Percentiles rank a stretch among this genome's conserved stretches.
phyloP scores from a whole-genome alignment of 1,140 invertebrate species.

The Centruroides sculpturatus region DNA sequence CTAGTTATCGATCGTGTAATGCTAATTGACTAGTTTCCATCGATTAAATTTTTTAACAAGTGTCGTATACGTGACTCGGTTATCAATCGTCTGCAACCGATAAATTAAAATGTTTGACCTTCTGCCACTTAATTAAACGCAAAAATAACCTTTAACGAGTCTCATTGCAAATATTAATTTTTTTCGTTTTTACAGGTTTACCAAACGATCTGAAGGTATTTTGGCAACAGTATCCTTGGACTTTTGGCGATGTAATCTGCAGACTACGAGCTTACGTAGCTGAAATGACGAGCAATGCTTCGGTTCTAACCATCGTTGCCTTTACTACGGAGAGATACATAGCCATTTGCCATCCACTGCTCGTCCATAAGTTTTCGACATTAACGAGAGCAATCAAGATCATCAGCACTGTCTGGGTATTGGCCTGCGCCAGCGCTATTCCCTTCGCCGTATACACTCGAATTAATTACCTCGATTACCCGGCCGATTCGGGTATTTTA shows the following conservation, averaged over 20 bases:
- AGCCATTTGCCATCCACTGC: constrained; percentile 81
- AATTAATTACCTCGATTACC: constrained; percentile 14
- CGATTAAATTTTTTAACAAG: no score
- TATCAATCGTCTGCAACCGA: no score
- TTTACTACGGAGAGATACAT: constrained; percentile 48
- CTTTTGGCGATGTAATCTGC: constrained; percentile 31
- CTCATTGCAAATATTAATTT: no score
- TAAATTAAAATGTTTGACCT: no score
- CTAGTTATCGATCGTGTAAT: no score
- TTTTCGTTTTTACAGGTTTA: constrained; percentile 19
- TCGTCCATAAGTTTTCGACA: constrained; percentile 53
- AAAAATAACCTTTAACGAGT: no score
- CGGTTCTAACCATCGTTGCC: constrained; percentile 72
- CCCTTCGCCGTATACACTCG: constrained; percentile 45
- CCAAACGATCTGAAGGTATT: constrained; percentile 32
- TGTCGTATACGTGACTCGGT: no score
- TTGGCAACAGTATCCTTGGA: constrained; percentile 34
- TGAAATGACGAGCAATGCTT: constrained; percentile 33
- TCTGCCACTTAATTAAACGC: no score
- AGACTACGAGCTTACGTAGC: constrained; percentile 28
- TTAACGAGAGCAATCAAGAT: constrained; percentile 60
- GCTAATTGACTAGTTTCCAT: no score
- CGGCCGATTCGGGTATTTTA: background rate
- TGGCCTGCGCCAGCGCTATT: constrained; percentile 54
- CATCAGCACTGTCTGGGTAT: constrained; percentile 58